Base-by-base conservation (phyloP, 1,140 invertebrate genomes). In the Laupala kohalensis region DNA sequence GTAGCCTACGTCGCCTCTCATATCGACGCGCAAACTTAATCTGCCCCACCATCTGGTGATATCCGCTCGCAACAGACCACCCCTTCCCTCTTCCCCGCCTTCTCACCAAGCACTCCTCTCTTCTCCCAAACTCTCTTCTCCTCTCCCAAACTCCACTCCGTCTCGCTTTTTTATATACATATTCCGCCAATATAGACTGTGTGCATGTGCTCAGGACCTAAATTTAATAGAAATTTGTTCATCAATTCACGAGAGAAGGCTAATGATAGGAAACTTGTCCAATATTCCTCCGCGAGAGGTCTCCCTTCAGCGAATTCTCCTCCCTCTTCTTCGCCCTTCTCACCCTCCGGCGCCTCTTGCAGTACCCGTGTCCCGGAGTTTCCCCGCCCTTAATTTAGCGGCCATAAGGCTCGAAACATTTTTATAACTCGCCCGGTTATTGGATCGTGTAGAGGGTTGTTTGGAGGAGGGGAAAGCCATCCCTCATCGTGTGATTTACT, bases 201-300 rank as follows among this genome's bases (percentile, higher is more conserved):
- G 26, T 67, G 26, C 23, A 12, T 68, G 26, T 23, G 28, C 29
- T 29, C 28, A 23, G 67, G 37, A 71, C 27, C 70, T 71, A 27
- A 71, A 71, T 71, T 71, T 71, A 71, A 71, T 71, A 71, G 70
- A 71, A 71, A 71, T 71, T 71, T 71, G 70, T 71, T 71, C 70
- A 71, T 71, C 70, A 71, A 71, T 71, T 71, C 70, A 65, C 70
- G 28, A 62, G 70, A 27, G 70, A 64, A 30, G 63, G 26, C 70
- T 71, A 71, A 71, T 71, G 70, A 71, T 65, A 66, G 70, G 25
- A 71, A 71, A 71, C 70, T 71, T 71, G 70, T 71, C 70, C 70
- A 71, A 71, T 71, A 71, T 71, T 53, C 37, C 37, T 53, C 37
- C 19, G 9, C 19, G 9, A 19, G 37, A 19, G 19, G 37, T 19